phyloP scores from a whole-genome alignment of 92 coral and sea anemone genomes.

The Ricordea florida region DNA sequence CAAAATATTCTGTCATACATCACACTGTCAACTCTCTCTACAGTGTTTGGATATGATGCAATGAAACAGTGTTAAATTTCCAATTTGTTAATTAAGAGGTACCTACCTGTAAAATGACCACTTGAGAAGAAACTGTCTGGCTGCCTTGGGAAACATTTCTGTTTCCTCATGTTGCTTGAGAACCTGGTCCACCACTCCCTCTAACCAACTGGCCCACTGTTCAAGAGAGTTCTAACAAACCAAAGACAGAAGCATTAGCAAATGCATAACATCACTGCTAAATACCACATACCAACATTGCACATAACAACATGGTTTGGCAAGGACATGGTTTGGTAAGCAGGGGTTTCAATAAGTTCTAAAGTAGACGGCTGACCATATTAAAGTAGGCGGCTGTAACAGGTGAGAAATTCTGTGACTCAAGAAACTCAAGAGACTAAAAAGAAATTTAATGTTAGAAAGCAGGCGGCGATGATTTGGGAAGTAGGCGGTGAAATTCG shows the following conservation, averaged over 20 bases:
- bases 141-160: conserved; percentile 93
- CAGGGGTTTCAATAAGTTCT: too few relatives aligned
- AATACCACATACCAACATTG: not conserved
- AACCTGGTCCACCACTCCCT: conserved; percentile 95
- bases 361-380: too few relatives aligned
- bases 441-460: too few relatives aligned
- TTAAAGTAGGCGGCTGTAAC: too few relatives aligned
- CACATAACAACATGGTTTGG: not conserved
- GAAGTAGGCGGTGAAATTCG: too few relatives aligned
- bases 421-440: too few relatives aligned
- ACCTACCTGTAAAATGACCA: conserved; percentile 99
- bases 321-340: too few relatives aligned
- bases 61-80: not conserved
- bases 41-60: not conserved
- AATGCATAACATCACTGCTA: too few relatives aligned
- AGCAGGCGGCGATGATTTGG: too few relatives aligned
- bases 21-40: too few relatives aligned
- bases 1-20: too few relatives aligned
- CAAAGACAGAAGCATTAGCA: not conserved
- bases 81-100: not conserved
- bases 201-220: conserved; percentile 99
- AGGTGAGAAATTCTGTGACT: too few relatives aligned
- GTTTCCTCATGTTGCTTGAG: conserved; percentile 88
- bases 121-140: conserved; percentile 94
- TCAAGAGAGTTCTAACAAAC: conserved; percentile 86